phyloP scores from a whole-genome alignment of 2,113 vertebrate species.

The Chloebia gouldiae region DNA sequence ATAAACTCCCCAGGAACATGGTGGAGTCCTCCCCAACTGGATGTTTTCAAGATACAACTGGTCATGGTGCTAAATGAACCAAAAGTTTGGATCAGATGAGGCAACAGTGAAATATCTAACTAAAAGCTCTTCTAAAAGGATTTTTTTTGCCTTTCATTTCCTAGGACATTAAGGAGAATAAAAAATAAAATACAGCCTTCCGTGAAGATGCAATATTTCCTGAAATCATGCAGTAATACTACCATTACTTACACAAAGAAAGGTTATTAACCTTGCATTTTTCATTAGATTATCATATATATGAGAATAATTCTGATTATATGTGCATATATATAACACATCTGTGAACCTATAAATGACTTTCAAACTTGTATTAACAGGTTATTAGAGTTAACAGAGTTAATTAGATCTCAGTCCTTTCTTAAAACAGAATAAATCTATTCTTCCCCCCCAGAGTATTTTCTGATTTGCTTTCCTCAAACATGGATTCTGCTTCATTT shows the following conservation, averaged over 20 bases:
- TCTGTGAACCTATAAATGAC: neutral
- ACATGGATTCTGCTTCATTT: neutral
- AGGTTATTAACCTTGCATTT: neutral
- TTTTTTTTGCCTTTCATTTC: neutral
- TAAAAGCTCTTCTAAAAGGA: neutral
- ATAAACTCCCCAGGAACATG: neutral
- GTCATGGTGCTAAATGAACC: neutral
- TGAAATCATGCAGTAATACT: neutral
- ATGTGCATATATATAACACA: neutral
- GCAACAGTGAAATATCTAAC: neutral
- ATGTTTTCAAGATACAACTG: neutral
- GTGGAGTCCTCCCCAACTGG: neutral
- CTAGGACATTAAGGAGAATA: neutral
- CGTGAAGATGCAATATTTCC: neutral
- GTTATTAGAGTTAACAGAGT: neutral
- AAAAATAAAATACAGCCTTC: neutral
- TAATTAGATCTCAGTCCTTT: neutral
- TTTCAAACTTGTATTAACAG: neutral
- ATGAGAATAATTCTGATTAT: neutral
- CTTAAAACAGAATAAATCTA: neutral
- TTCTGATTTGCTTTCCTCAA: neutral
- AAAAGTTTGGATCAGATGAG: neutral
- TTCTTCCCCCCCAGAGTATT: neutral
- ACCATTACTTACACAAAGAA: neutral
- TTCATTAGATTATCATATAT: neutral